A percentile compares a stretch with the other conserved stretches of the same genome.
Conservation (phyloP, 2,797 vertebrate species). For the Danio tinwini region DNA sequence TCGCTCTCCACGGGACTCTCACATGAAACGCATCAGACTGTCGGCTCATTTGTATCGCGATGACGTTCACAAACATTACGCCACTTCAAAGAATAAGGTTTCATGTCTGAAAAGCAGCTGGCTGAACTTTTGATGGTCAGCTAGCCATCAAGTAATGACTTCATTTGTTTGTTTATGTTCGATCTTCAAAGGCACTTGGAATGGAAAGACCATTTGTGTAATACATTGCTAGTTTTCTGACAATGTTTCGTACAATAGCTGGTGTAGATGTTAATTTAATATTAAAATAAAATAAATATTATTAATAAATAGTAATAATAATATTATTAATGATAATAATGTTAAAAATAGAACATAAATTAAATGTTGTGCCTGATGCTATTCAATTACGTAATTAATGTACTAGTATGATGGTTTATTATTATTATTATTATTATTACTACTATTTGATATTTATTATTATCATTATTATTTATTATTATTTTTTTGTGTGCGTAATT, state of each 20-base stretch:
- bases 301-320: too few relatives aligned
- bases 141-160: slow-evolving; percentile 33
- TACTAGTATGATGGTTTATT: too few relatives aligned
- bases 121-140: slow-evolving; percentile 22
- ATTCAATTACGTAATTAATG: too few relatives aligned
- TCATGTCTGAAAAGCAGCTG: slow-evolving; percentile 25
- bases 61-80: slow-evolving; percentile 53
- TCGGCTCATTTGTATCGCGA: slow-evolving; percentile 46
- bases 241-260: neutral
- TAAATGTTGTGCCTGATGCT: too few relatives aligned
- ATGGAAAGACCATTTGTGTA: neutral
- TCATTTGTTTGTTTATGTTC: neutral
- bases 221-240: neutral
- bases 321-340: too few relatives aligned
- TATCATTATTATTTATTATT: too few relatives aligned
- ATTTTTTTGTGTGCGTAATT: too few relatives aligned
- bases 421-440: too few relatives aligned
- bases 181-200: neutral
- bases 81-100: slow-evolving; percentile 52
- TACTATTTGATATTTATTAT: too few relatives aligned
- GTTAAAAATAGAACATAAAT: too few relatives aligned
- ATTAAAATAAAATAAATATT: too few relatives aligned
- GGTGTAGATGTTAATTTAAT: too few relatives aligned
- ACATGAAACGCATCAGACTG: slow-evolving; percentile 34
- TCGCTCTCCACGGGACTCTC: slow-evolving; percentile 22